Base-by-base conservation (phyloP, 2,113 vertebrate genomes). In the Myotis brandtii region DNA sequence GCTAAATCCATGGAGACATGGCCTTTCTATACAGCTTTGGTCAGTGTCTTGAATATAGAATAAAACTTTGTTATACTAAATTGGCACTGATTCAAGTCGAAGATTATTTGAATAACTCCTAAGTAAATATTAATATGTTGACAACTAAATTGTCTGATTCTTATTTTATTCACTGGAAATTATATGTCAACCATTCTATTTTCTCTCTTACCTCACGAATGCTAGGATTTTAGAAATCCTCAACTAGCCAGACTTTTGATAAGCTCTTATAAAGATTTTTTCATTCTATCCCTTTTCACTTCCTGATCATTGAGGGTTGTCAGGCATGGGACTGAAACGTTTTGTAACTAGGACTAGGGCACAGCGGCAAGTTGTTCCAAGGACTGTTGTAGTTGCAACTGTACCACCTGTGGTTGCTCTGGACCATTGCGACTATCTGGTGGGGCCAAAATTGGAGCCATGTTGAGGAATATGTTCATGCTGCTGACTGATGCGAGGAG, bases 11-110 rank as follows among this genome's bases (percentile, higher is more conserved):
- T 48, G 10, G 52, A 88, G n/a, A 77, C 2, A 21, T 64, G 4
- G 9, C 2, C 21, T 76, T 62, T 82, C 50, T 37, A 3, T 59
- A 77, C 1, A 64, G 40, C 43, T 77, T 91, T 88, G 52, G 34
- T 13, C 50, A 76, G 4, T n/a, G 9, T 23, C 30, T 73, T 77
- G 62, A 94, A 91, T 96, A 70, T 37, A 94, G 50, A 91, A 77
- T 91, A 46, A 77, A 91, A 77, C 1, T 34, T 80, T 48, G 20
- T 87, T 64, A 75, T 21, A 37, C 34, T 91, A 64, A 13, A 50
- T 37, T 91, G 43, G 18, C n/a, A 23, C 23, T 69, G 13, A 59
- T 50, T 76, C 25, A 77, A 91, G 37, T n/a, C 10, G 46, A 54
- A 70, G n/a, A 32, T 30, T 52, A 69, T 86, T 76, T 69, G 59